Evolutionary conservation across 2,113 vertebrate genomes (phyloP).

Genomic region (Macquaria australasica): DNA sequence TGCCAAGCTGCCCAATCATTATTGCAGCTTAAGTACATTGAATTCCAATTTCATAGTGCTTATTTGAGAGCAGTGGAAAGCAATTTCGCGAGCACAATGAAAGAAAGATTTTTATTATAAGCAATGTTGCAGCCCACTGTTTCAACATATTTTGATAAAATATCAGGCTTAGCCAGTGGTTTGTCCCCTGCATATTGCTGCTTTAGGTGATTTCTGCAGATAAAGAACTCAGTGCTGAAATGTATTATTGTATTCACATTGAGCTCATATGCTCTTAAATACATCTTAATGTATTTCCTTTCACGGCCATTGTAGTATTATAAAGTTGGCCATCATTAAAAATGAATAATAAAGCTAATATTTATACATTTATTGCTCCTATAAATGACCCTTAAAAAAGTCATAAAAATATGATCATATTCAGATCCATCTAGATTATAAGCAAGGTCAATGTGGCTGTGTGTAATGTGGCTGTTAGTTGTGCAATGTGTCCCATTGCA

Average conservation of each 20-base stretch:
- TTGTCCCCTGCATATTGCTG: constrained; percentile 35
- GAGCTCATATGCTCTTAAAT: neutral
- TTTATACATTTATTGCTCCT: neutral
- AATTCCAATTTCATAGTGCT: constrained; percentile 77
- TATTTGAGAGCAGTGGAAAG: constrained; percentile 72
- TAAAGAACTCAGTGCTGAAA: constrained; percentile 39
- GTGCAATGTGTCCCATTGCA: neutral
- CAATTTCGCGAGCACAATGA: constrained; percentile 77
- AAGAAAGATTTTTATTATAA: constrained; percentile 74
- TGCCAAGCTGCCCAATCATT: constrained; percentile 77
- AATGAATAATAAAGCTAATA: neutral
- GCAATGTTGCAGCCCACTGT: constrained; percentile 66
- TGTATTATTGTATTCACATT: constrained; percentile 15
- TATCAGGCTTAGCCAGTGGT: constrained; percentile 50
- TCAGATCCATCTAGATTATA: constrained; percentile 22
- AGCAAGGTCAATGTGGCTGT: constrained; percentile 11
- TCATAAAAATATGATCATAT: constrained; percentile 7
- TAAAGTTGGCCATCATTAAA: constrained; percentile 13
- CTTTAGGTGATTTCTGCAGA: constrained; percentile 57
- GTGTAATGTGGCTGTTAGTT: neutral
- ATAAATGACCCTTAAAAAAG: neutral
- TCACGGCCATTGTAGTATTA: neutral
- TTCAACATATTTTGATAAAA: constrained; percentile 77
- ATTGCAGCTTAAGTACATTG: constrained; percentile 75
- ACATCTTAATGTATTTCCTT: constrained; percentile 2